A percentile compares a stretch with the other conserved stretches of the same genome.
These are phyloP conservation scores for Phacellophora camtschatica DNA, from an alignment of 30 jellyfish, hydroid and myxozoan genomes.

Conservation along the genomic window DNA sequence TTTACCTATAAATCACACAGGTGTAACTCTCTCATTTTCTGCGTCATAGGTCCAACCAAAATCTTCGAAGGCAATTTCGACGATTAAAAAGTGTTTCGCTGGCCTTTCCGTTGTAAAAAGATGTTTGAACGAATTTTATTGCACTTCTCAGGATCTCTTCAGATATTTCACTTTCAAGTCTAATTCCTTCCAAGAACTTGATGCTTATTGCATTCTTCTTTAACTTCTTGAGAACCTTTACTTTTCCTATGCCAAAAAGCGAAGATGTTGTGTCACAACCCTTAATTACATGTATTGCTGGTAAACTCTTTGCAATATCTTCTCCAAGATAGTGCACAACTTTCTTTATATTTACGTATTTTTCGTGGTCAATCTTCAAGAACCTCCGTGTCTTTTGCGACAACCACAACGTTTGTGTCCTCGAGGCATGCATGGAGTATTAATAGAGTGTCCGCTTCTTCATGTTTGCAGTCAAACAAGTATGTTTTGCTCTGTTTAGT, in stretches of 20 bases:
- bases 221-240: not conserved
- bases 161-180: not conserved
- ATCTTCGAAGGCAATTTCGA: not conserved
- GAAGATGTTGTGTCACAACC: conserved; percentile 23
- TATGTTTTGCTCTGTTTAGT: no score
- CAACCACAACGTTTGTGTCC: no score
- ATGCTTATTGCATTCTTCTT: not conserved
- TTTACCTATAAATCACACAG: no score
- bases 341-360: no score
- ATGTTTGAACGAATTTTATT: conserved; percentile 14
- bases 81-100: not conserved
- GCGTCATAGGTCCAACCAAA: not conserved
- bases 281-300: no score
- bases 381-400: no score
- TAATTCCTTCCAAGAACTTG: not conserved
- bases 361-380: no score
- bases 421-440: no score
- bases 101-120: not conserved
- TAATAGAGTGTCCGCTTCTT: no score
- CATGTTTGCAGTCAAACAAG: no score
- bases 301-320: no score
- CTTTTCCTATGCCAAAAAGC: not conserved
- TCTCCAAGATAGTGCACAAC: no score
- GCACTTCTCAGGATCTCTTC: conserved; percentile 5
- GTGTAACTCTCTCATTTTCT: not conserved